phyloP scores from a whole-genome alignment of 92 coral and sea anemone genomes.

The Actinostola sp. region DNA sequence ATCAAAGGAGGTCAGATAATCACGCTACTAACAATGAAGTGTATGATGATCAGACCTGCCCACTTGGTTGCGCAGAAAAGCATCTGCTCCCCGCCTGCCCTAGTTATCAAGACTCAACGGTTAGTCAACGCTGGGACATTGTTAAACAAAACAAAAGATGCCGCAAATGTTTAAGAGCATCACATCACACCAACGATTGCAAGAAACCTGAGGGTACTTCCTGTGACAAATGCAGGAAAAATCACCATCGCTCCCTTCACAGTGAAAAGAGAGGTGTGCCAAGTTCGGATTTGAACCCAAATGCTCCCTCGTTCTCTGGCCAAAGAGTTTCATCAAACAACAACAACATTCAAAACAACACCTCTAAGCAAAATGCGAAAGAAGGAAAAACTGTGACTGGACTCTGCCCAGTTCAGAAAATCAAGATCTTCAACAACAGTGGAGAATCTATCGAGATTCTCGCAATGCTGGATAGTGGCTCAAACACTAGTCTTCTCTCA shows the following conservation, averaged over 20 bases:
- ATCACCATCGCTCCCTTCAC: slow-evolving; percentile 56
- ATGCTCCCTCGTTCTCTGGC: neutral
- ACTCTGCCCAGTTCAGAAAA: slow-evolving; percentile 38
- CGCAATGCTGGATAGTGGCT: slow-evolving; percentile 57
- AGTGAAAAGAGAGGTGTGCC: slow-evolving; percentile 22
- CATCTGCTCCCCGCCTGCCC: too few species aligned
- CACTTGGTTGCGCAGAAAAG: too few species aligned
- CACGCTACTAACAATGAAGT: too few species aligned
- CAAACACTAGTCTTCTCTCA: slow-evolving; percentile 52
- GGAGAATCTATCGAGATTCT: slow-evolving; percentile 21
- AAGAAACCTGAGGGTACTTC: too few species aligned
- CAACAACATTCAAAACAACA: slow-evolving; percentile 21
- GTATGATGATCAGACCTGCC: too few species aligned
- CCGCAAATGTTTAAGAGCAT: slow-evolving; percentile 26
- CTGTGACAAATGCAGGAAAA: slow-evolving; percentile 46
- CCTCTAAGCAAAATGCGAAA: neutral
- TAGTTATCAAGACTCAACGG: too few species aligned
- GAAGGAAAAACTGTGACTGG: slow-evolving; percentile 20
- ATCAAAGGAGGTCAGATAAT: too few species aligned
- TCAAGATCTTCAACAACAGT: slow-evolving; percentile 35
- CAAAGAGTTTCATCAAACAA: slow-evolving; percentile 22
- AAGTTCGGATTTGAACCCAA: slow-evolving; percentile 1
- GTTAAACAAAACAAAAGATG: too few species aligned
- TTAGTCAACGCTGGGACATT: too few species aligned
- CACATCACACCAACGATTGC: slow-evolving; percentile 25